These are phyloP conservation scores for Erythrolamprus reginae DNA, from an alignment of 2,113 vertebrate species.

Conservation along the genomic window DNA sequence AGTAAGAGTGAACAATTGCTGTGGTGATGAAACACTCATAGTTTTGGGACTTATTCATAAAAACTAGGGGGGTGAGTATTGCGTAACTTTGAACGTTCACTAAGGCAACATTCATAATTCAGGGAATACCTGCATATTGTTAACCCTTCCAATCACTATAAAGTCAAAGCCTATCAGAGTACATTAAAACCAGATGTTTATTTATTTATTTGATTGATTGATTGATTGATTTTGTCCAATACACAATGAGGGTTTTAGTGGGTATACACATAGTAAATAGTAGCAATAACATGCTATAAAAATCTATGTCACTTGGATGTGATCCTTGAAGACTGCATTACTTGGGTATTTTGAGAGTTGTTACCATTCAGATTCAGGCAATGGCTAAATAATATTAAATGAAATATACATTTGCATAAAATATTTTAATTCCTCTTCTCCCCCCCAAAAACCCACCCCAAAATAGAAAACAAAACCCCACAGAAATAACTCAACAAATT, in stretches of 20 bases:
- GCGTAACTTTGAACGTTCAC: no score
- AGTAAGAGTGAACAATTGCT: no score
- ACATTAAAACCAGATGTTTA: background rate
- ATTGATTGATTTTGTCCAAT: no score
- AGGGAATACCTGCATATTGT: background rate
- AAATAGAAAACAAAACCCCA: background rate
- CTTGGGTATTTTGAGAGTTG: no score
- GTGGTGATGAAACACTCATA: no score
- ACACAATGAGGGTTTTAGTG: no score
- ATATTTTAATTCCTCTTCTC: background rate
- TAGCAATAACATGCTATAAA: background rate
- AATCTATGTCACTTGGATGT: background rate
- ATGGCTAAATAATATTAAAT: background rate
- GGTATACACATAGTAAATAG: no score
- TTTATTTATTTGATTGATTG: no score
- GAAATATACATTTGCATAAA: background rate
- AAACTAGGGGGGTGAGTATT: no score
- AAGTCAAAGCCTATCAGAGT: background rate
- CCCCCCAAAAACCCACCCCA: background rate
- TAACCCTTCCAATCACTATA: background rate
- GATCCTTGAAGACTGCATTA: background rate
- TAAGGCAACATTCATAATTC: no score
- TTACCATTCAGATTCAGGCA: background rate
- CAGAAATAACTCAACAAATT: background rate
- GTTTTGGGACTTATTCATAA: no score